phyloP scores from a whole-genome alignment of 2,113 vertebrate species.

The Scophthalmus maximus region DNA sequence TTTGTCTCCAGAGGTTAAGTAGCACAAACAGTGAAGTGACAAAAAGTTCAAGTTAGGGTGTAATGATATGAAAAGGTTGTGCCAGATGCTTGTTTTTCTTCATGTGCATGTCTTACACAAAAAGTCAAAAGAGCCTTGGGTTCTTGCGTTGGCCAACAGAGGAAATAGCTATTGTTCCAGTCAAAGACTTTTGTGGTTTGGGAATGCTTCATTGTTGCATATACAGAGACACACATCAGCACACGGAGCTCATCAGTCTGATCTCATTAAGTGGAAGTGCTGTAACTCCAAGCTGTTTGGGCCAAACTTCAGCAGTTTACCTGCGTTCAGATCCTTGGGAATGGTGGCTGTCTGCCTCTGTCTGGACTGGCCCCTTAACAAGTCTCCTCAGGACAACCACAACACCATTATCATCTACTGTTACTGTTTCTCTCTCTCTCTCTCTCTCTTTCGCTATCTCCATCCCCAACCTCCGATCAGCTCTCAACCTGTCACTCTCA shows the following conservation, averaged over 20 bases:
- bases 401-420: conserved; percentile 66
- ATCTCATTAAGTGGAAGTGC: conserved; percentile 65
- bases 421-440: conserved; percentile 63
- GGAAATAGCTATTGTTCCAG: conserved; percentile 53
- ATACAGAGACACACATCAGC: conserved; percentile 38
- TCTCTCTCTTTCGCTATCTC: conserved; percentile 53
- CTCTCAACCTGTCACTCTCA: conserved; percentile 93
- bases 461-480: conserved; percentile 61
- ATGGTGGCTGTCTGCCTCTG: conserved; percentile 68
- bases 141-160: conserved; percentile 28
- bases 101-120: conserved; percentile 15
- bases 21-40: conserved; percentile 22
- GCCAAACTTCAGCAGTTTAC: conserved; percentile 77
- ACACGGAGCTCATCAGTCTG: conserved; percentile 59
- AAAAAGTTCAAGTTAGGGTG: conserved; percentile 37
- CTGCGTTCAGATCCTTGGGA: conserved; percentile 71
- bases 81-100: conserved; percentile 31
- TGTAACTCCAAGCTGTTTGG: conserved; percentile 77
- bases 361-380: conserved; percentile 76
- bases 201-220: conserved; percentile 40
- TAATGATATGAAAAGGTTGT: conserved; percentile 30
- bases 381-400: conserved; percentile 80
- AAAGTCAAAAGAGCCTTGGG: conserved; percentile 46
- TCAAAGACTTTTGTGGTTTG: conserved; percentile 60
- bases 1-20: conserved; percentile 51